A percentile compares a stretch with the other conserved stretches of the same genome.
Conservation (phyloP, 2,113 vertebrate genomes). For the Brevimyrus niger region DNA sequence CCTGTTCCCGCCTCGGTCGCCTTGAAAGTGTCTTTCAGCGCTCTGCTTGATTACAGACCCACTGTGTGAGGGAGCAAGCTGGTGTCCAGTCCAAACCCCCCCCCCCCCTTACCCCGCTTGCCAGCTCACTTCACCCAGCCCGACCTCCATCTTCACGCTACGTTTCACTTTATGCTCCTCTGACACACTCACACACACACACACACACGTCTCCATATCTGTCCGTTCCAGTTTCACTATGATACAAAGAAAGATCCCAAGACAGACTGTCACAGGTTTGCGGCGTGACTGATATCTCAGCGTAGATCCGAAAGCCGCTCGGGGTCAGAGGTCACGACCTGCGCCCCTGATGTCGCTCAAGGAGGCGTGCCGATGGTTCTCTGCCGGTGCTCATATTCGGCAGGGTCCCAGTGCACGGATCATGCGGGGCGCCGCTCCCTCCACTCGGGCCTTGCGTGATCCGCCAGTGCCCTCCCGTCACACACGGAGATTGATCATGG, state of each 20-base stretch:
- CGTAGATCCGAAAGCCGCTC: not conserved
- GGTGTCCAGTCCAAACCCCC: slow-evolving; percentile 7
- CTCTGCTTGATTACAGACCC: slow-evolving; percentile 17
- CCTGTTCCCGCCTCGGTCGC: not conserved
- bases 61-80: slow-evolving; percentile 34
- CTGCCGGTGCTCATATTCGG: not conserved
- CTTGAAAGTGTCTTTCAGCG: slow-evolving; percentile 21
- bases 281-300: not conserved
- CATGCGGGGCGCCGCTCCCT: not conserved
- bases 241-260: not conserved
- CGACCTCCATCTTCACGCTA: not conserved
- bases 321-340: not conserved
- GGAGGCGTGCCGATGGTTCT: not conserved
- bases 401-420: not conserved
- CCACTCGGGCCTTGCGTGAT: not conserved
- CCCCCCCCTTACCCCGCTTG: not conserved
- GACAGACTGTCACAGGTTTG: not conserved
- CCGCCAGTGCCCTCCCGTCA: not conserved
- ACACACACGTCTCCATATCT: not conserved
- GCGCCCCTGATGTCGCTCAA: not conserved
- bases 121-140: not conserved
- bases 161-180: not conserved
- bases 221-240: not conserved
- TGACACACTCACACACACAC: not conserved
- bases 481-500: not conserved